A percentile compares a stretch with the other conserved stretches of the same genome.
Evolutionary conservation across 2,113 vertebrate species (phyloP).

Genomic region (Acrocephalus arundinaceus): DNA sequence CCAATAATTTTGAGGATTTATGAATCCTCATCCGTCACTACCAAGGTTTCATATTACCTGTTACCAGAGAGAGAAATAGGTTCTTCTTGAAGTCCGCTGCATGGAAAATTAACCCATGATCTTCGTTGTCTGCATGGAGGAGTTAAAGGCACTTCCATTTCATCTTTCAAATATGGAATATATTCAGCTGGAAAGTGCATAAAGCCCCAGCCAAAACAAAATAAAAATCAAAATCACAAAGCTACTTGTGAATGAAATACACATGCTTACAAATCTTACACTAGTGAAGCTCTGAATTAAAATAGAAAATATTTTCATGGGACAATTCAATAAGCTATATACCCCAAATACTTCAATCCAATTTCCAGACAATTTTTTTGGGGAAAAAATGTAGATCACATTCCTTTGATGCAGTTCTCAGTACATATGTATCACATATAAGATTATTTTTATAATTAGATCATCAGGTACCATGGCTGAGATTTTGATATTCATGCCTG

Average conservation of each 20-base stretch:
- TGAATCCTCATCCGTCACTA: not conserved
- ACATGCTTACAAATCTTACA: not conserved
- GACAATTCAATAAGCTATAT: not conserved
- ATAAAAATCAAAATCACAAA: not conserved
- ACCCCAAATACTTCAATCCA: not conserved
- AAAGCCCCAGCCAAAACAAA: not conserved
- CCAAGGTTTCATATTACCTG: slow-evolving; percentile 66
- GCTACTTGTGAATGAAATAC: not conserved
- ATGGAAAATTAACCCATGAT: slow-evolving; percentile 25
- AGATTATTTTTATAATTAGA: not conserved
- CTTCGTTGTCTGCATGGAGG: slow-evolving; percentile 25
- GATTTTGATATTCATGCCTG: not conserved
- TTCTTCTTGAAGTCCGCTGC: slow-evolving; percentile 57
- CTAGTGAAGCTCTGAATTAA: not conserved
- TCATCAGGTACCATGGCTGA: not conserved
- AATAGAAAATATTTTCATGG: not conserved
- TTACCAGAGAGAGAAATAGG: slow-evolving; percentile 42
- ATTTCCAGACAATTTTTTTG: not conserved
- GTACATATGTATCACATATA: not conserved
- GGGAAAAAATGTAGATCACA: not conserved
- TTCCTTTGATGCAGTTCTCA: not conserved
- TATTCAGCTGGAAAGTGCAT: slow-evolving; percentile 15
- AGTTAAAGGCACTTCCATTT: slow-evolving; percentile 68
- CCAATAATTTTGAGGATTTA: not conserved
- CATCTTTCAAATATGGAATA: not conserved